These are phyloP conservation scores for Orthosia gothica DNA, from an alignment of 2,888 invertebrate species.

Conservation along the genomic window DNA sequence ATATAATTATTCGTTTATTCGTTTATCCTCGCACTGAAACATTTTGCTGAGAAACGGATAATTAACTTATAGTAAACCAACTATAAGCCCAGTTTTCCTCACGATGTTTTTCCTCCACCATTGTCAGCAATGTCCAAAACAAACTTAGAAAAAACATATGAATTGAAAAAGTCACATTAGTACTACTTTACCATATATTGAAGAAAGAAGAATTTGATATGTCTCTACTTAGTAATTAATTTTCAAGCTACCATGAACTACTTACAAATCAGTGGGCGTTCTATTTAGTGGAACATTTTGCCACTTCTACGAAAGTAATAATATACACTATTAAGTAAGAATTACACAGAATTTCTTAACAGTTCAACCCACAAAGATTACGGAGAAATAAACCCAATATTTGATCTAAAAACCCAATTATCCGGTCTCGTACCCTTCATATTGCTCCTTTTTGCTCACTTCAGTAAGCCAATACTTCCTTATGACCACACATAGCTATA, in stretches of 20 bases:
- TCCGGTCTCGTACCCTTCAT: not conserved
- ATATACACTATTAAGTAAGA: not conserved
- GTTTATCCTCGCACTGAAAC: too few species aligned
- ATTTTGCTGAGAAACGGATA: too few species aligned
- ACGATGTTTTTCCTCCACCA: too few species aligned
- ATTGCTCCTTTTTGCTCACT: slow-evolving; percentile 12
- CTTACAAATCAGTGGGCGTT: slow-evolving; percentile 7
- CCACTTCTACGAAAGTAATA: slow-evolving; percentile 4
- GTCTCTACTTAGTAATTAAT: slow-evolving; percentile 10
- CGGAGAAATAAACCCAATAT: not conserved
- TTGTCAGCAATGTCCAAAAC: too few species aligned
- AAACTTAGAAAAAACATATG: too few species aligned
- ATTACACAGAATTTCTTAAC: slow-evolving; percentile 15
- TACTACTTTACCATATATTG: not conserved
- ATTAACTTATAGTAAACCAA: too few species aligned
- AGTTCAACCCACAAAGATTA: not conserved
- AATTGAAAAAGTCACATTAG: too few species aligned
- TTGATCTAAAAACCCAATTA: slow-evolving; percentile 36
- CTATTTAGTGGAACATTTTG: slow-evolving; percentile 13
- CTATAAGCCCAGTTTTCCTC: too few species aligned
- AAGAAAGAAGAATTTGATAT: too few species aligned
- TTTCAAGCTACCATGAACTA: not conserved
- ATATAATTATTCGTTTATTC: too few species aligned
- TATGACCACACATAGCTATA: slow-evolving; percentile 6
- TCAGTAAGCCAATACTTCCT: slow-evolving; percentile 32